Evolutionary conservation across 2,888 invertebrate species (phyloP), one percentile per base, ranked within the genome.

Genomic region (Ochropleura leucogaster): DNA sequence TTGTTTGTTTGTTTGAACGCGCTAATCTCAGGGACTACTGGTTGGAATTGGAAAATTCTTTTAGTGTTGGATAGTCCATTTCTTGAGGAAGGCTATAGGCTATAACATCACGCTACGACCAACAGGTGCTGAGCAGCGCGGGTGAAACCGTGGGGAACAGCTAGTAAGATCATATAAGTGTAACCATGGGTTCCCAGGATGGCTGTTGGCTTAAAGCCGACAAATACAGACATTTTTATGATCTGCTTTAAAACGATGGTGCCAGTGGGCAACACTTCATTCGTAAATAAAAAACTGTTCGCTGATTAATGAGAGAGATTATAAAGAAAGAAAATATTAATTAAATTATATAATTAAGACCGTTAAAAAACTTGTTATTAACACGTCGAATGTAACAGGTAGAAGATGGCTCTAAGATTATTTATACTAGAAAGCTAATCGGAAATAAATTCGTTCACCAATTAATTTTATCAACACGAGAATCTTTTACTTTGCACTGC

Each of bases 391-490:
- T 20, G 44, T 70, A 59, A 68, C 51, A 68, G 51, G 71, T 77
- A 66, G 60, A 74, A 72, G 83, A 83, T 57, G 79, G 47, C 60
- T 83, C 53, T 42, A n/a, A 55, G 66, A 47, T 82, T 66, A 82
- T 83, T 66, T 70, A 65, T 69, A 68, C 49, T 87, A 89, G 90
- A 89, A 90, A 90, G 89, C 64, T 69, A 84, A 82, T 83, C 62
- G 68, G 71, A 75, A 82, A 75, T 82, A 80, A 85, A 83, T 77
- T 77, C 74, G 77, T 74, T 68, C 70, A 83, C 75, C 77, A 83
- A 86, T 87, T 88, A 85, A 81, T 85, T 80, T 86, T 82, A 85
- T 89, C 84, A 87, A 74, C 62, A 76, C 66, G 14, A 75, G 66
- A 79, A 85, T 80, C 86, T 68, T 10, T 5, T 65, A 64, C 57